These are phyloP conservation scores for Amphilophus citrinellus DNA, from an alignment of 2,113 vertebrate species.

Conservation along the genomic window DNA sequence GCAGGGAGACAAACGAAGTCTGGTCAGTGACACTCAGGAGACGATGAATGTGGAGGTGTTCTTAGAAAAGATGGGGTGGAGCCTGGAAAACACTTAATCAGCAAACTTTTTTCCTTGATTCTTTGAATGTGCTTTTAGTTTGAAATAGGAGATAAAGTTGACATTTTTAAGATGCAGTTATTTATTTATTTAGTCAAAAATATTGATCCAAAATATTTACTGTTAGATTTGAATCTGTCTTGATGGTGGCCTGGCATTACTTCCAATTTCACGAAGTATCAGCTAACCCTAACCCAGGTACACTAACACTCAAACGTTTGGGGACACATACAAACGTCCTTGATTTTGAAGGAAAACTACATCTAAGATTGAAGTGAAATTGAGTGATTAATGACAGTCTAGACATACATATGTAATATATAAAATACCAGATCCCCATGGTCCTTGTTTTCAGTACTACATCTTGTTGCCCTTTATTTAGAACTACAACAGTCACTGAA, in stretches of 20 bases:
- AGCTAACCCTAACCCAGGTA: too few species aligned
- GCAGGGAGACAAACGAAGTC: background rate
- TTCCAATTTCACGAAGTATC: too few species aligned
- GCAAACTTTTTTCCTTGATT: background rate
- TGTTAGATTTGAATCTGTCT: background rate
- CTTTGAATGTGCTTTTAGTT: background rate
- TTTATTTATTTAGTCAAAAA: background rate
- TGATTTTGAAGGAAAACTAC: background rate
- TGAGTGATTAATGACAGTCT: background rate
- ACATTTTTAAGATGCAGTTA: background rate
- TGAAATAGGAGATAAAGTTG: background rate
- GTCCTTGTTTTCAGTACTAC: background rate
- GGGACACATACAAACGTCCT: background rate
- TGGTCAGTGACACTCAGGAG: background rate
- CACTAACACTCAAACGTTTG: background rate
- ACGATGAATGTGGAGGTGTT: background rate
- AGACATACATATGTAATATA: background rate
- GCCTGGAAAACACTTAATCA: background rate
- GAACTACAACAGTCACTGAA: background rate
- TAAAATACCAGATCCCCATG: background rate
- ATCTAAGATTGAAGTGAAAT: background rate
- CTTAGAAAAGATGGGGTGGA: background rate
- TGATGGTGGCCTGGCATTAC: background rate
- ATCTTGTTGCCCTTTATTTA: background rate
- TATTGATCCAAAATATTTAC: background rate